Evolutionary conservation across 2,888 invertebrate genomes (phyloP), one percentile per base, ranked within the genome.

Genomic region (Danaus chrysippus): DNA sequence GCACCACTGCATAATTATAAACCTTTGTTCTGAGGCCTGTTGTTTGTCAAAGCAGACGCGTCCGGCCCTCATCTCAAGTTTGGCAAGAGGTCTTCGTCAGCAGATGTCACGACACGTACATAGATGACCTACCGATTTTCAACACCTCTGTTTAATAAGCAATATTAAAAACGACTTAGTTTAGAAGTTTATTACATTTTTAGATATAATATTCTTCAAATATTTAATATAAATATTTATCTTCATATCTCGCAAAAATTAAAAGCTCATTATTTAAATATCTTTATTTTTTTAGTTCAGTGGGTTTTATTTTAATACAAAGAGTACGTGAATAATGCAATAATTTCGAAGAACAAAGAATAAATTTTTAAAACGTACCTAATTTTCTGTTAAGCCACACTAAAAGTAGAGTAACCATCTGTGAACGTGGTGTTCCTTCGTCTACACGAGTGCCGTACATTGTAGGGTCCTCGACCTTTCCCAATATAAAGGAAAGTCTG

Each of bases 381-480:
- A 6, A 23, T 34, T 34, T 34, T 34, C 23, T 34, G 23, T 46
- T 15, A 3, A 6, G 15, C 13, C 13, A 46, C 46, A 10, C 6
- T 43, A 53, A 43, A 19, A n/a, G 43, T 11, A 41, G 17, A 58
- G 53, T 41, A 42, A 44, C 66, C 41, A 76, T 77, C 68, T 86
- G 62, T 81, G 83, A 65, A 78, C 86, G 75, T 56, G 70, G 77
- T 74, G 79, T 79, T 81, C 78, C 79, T 75, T 76, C 71, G 72
- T 68, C 70, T 71, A 74, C 73, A 71, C 65, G 77, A 86, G 87
- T 74, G 75, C 75, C 77, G 82, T 83, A 76, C 73, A 63, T 58
- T 84, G 82, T 84, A 87, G 88, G 80, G 85, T 76, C 56, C 88
- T 89, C 86, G 84, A 87, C 87, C 86, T 87, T 88, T 82, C 85